These are phyloP conservation scores for Seriola aureovittata DNA, from an alignment of 2,113 vertebrate genomes.

Conservation along the genomic window DNA sequence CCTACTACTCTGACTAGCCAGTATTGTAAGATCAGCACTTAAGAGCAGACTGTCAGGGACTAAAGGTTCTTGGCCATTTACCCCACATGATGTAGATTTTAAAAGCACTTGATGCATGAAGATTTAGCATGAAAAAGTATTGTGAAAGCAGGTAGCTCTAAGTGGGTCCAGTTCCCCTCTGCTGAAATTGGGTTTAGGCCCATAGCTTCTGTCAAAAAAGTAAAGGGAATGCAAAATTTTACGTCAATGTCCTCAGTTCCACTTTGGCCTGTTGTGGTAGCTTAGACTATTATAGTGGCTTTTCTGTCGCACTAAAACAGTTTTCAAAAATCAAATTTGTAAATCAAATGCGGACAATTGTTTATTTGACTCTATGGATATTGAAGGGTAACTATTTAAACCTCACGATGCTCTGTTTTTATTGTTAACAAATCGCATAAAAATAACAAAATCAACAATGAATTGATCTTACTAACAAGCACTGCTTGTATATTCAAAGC, in stretches of 20 bases:
- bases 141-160: slow-evolving; percentile 27
- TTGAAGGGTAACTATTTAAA: neutral
- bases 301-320: neutral
- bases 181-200: neutral
- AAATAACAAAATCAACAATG: neutral
- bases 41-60: slow-evolving; percentile 36
- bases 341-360: neutral
- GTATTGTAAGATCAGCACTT: slow-evolving; percentile 62
- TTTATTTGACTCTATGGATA: neutral
- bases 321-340: neutral
- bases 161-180: neutral
- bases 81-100: slow-evolving; percentile 54
- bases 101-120: slow-evolving; percentile 59
- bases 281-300: neutral
- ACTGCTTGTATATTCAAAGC: neutral
- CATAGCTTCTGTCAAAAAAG: neutral
- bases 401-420: neutral
- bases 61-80: slow-evolving; percentile 59
- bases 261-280: neutral
- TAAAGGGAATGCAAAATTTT: neutral
- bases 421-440: neutral
- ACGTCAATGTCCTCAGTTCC: no score
- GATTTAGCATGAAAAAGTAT: slow-evolving; percentile 41
- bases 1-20: slow-evolving; percentile 36
- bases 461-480: neutral